These are phyloP conservation scores for Semnornis frantzii DNA, from an alignment of 2,113 vertebrate genomes.

Conservation along the genomic window DNA sequence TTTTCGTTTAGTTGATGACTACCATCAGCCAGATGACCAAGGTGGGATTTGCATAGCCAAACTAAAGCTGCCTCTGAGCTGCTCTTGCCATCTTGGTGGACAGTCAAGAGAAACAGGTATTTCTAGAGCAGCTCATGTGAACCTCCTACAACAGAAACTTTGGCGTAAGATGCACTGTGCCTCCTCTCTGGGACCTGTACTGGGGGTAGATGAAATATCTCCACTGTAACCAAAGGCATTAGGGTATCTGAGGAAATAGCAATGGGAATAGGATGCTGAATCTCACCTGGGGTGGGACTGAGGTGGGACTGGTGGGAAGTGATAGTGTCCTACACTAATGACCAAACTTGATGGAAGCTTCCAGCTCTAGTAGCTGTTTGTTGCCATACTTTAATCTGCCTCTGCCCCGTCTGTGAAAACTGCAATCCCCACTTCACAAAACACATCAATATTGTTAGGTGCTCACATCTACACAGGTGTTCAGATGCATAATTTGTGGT, in stretches of 20 bases:
- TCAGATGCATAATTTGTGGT: background rate
- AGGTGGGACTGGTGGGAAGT: background rate
- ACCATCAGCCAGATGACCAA: background rate
- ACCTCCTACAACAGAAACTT: background rate
- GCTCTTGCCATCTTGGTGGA: background rate
- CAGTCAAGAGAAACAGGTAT: background rate
- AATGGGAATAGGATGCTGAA: background rate
- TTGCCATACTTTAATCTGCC: background rate
- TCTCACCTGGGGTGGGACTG: background rate
- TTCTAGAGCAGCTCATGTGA: background rate
- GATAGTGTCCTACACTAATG: background rate
- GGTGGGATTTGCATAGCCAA: background rate
- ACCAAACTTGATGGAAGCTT: background rate
- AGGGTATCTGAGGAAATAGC: background rate
- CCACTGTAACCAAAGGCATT: background rate
- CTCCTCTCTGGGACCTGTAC: background rate
- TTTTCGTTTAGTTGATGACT: background rate
- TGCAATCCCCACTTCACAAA: background rate
- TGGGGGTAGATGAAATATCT: background rate
- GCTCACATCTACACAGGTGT: background rate
- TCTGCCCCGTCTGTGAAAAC: background rate
- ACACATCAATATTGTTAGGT: background rate
- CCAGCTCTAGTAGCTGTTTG: background rate
- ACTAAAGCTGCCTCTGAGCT: background rate
- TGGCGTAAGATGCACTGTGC: rapidly evolving